A percentile compares a stretch with the other conserved stretches of the same genome.
These are phyloP conservation scores for Acrobasis suavella DNA, from an alignment of 2,888 invertebrate species.

Conservation along the genomic window DNA sequence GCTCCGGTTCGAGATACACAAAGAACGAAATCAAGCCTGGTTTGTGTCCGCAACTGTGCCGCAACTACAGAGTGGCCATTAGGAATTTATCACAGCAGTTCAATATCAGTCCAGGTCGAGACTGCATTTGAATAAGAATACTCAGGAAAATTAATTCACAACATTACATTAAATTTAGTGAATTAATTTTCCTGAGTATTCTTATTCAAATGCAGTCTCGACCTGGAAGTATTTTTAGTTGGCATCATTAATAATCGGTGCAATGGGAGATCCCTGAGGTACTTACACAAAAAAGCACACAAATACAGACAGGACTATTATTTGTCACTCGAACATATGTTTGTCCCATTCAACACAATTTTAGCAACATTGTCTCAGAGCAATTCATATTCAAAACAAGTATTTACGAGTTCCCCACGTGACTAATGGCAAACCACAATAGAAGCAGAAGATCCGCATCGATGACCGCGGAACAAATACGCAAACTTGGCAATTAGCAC, in stretches of 20 bases:
- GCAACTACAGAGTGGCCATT: background rate
- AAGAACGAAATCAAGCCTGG: background rate
- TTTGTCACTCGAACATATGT: too few relatives aligned
- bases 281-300: too few relatives aligned
- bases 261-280: too few relatives aligned
- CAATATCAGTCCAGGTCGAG: background rate
- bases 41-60: background rate
- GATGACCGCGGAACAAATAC: conserved; percentile 13
- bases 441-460: conserved; percentile 20
- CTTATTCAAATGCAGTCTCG: too few relatives aligned
- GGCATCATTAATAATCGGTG: too few relatives aligned
- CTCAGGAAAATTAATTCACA: background rate
- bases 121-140: background rate
- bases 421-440: conserved; percentile 10
- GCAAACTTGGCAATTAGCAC: conserved; percentile 22
- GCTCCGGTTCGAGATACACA: background rate
- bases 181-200: too few relatives aligned
- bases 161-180: too few relatives aligned
- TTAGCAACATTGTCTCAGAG: too few relatives aligned
- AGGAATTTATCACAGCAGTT: background rate
- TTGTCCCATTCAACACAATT: too few relatives aligned
- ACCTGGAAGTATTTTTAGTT: too few relatives aligned
- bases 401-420: conserved; percentile 16
- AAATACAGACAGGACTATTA: too few relatives aligned
- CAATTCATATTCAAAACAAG: conserved; percentile 22